Percentiles rank a stretch among this genome's conserved stretches.
These are phyloP conservation scores for Subacronicta megacephala DNA, from an alignment of 2,888 invertebrate species.

Conservation along the genomic window DNA sequence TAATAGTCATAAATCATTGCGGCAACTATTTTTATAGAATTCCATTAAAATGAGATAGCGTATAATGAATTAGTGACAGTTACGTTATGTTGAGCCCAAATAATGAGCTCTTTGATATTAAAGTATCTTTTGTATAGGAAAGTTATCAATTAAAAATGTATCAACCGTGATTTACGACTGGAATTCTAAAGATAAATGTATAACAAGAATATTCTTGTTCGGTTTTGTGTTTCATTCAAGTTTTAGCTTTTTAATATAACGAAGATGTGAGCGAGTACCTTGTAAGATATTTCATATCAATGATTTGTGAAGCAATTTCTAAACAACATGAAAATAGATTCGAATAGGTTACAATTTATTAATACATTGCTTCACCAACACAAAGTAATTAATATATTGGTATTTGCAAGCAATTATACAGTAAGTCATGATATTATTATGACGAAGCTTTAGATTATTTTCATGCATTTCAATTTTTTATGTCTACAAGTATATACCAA, in stretches of 20 bases:
- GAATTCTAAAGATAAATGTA: slow-evolving; percentile 40
- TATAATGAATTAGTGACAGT: slow-evolving; percentile 69
- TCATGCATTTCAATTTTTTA: too few relatives aligned
- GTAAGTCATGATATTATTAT: background rate
- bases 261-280: slow-evolving; percentile 12
- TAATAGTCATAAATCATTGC: slow-evolving; percentile 78
- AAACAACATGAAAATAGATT: background rate
- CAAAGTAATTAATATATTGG: background rate
- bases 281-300: background rate
- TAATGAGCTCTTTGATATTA: slow-evolving; percentile 55
- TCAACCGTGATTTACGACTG: slow-evolving; percentile 45
- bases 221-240: slow-evolving; percentile 21
- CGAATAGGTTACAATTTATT: slow-evolving; percentile 1
- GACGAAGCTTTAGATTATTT: too few relatives aligned
- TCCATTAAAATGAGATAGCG: slow-evolving; percentile 73
- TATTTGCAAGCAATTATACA: background rate
- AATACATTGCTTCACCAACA: background rate
- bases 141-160: slow-evolving; percentile 55
- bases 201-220: slow-evolving; percentile 36
- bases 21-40: slow-evolving; percentile 67
- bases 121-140: slow-evolving; percentile 46
- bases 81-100: slow-evolving; percentile 46
- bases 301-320: slow-evolving; percentile 1
- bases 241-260: slow-evolving; percentile 8
- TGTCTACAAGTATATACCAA: too few relatives aligned